Conservation (phyloP, 2,113 vertebrate species). For the Typhlomys cinereus region DNA sequence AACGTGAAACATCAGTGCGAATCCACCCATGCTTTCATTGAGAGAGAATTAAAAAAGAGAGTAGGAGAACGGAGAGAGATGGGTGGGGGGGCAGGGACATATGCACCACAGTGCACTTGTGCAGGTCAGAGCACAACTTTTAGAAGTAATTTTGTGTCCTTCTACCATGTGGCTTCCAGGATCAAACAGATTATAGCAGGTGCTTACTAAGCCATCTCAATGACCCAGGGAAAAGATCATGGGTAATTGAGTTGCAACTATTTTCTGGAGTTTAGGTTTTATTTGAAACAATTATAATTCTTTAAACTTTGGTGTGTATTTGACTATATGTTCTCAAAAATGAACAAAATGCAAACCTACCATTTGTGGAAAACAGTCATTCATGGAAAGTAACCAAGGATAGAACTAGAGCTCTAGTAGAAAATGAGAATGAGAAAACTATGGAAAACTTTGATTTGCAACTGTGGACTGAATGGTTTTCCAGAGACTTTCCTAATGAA, state of each 20-base stretch:
- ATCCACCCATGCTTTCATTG: constrained; percentile 66
- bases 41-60: too few species aligned
- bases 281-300: neutral
- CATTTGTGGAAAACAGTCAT: neutral
- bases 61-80: too few species aligned
- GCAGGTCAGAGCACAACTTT: too few species aligned
- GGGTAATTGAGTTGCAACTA: neutral
- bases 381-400: neutral
- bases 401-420: constrained; percentile 6
- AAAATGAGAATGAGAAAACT: constrained; percentile 39
- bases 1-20: constrained; percentile 70
- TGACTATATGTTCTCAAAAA: constrained; percentile 12
- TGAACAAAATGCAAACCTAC: neutral
- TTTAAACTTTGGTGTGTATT: neutral
- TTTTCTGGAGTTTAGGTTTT: neutral
- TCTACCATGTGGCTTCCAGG: too few species aligned
- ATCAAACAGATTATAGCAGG: too few species aligned
- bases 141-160: too few species aligned
- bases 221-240: neutral
- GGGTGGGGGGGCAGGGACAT: too few species aligned
- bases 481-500: constrained; percentile 4
- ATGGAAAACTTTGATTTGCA: neutral
- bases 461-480: neutral
- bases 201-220: too few species aligned
- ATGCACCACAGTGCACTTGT: too few species aligned